Conservation (phyloP, 2,797 vertebrate species). For the Mycteria americana region DNA sequence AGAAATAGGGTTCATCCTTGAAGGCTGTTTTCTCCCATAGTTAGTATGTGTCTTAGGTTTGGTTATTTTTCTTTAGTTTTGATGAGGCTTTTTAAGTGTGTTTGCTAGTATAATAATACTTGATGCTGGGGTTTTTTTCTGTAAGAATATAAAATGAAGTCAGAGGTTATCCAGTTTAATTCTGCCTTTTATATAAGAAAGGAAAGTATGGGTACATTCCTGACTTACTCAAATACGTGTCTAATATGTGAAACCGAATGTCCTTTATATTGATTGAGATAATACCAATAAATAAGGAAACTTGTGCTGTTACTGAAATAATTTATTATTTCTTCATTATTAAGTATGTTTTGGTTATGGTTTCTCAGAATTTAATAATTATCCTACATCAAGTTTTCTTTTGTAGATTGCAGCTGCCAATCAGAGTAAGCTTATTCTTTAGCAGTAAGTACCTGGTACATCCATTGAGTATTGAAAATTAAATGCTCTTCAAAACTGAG, state of each 20-base stretch:
- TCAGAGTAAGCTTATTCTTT: background rate
- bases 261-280: background rate
- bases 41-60: background rate
- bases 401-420: background rate
- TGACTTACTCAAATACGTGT: background rate
- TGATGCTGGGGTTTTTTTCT: background rate
- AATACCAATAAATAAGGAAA: background rate
- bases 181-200: background rate
- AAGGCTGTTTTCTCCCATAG: background rate
- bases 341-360: background rate
- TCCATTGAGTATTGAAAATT: background rate
- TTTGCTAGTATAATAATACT: background rate
- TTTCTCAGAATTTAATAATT: background rate
- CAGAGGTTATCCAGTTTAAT: background rate
- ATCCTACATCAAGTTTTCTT: background rate
- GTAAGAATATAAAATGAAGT: background rate
- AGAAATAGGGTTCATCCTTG: background rate
- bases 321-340: background rate
- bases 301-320: background rate
- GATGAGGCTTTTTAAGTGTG: background rate
- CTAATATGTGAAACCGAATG: background rate
- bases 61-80: background rate
- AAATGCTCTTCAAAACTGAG: background rate
- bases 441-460: background rate
- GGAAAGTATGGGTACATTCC: background rate